Evolutionary conservation across 2,113 vertebrate species (phyloP).

Genomic region (Zonotrichia leucophrys): DNA sequence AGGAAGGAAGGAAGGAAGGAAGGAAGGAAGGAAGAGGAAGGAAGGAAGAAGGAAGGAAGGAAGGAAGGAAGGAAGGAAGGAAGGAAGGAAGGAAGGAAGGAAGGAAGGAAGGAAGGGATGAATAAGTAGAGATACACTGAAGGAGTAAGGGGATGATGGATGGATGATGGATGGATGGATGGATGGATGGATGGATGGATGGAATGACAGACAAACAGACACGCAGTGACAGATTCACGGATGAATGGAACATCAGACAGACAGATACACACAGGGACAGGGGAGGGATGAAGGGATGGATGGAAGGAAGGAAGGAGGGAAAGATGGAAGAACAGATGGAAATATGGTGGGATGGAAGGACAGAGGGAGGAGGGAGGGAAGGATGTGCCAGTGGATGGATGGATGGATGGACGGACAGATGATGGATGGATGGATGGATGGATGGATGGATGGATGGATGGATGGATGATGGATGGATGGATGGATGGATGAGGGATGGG

Average conservation of each 20-base stretch:
- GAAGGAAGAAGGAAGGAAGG: too few species aligned
- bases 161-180: not conserved
- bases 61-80: too few species aligned
- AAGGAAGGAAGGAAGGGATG: not conserved
- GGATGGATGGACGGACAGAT: not conserved
- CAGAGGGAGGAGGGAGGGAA: not conserved
- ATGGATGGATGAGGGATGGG: rapidly evolving
- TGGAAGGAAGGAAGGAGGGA: too few species aligned
- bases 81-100: too few species aligned
- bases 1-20: not conserved
- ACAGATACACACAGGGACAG: not conserved
- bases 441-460: not conserved
- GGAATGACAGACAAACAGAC: too few species aligned
- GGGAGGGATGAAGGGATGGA: too few species aligned
- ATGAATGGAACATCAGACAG: not conserved
- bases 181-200: not conserved
- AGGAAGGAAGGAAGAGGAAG: not conserved
- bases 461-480: too few species aligned
- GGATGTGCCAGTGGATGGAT: too few species aligned
- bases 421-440: not conserved
- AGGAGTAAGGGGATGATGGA: not conserved
- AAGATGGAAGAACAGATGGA: too few species aligned
- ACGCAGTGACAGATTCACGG: not conserved
- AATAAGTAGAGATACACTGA: not conserved
- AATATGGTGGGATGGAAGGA: not conserved